phyloP scores from a whole-genome alignment of 2,888 invertebrate genomes.

The Xylota segnis region DNA sequence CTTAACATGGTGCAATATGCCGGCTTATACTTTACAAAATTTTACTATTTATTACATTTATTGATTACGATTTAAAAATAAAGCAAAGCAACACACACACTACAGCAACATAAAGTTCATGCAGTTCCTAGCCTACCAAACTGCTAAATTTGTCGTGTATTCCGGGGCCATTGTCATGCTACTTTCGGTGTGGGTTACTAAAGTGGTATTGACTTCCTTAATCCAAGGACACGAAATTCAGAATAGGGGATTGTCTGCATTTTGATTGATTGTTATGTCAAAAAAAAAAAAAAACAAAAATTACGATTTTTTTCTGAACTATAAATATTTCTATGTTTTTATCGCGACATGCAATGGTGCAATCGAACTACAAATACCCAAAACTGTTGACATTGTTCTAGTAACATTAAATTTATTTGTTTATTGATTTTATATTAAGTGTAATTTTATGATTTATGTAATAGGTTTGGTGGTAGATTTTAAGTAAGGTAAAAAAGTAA shows the following conservation, averaged over 20 bases:
- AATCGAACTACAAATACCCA: conserved; percentile 28
- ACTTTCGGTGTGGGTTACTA: conserved; percentile 1
- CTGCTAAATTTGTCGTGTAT: conserved; percentile 17
- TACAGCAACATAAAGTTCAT: conserved; percentile 40
- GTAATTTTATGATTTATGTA: conserved; percentile 24
- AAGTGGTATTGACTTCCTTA: conserved; percentile 51
- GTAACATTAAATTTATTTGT: conserved; percentile 46
- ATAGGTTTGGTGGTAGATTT: conserved; percentile 15
- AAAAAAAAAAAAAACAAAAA: conserved; percentile 3
- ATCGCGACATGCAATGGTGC: conserved; percentile 49
- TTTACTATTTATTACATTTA: conserved; percentile 48
- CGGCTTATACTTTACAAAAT: conserved; percentile 53
- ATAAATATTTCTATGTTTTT: conserved; percentile 42
- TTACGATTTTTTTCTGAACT: conserved; percentile 12
- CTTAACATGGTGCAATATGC: conserved; percentile 41
- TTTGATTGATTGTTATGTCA: conserved; percentile 50
- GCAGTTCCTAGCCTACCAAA: conserved; percentile 30
- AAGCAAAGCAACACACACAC: conserved; percentile 29
- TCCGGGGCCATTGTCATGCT: conserved; percentile 46
- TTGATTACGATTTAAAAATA: conserved; percentile 40
- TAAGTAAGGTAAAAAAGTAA: not conserved
- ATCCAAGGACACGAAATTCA: conserved; percentile 57
- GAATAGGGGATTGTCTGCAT: conserved; percentile 51
- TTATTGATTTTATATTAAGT: conserved; percentile 54
- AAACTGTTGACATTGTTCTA: conserved; percentile 65